These are phyloP conservation scores for Melanchra persicariae DNA, from an alignment of 2,888 invertebrate species.

Conservation along the genomic window DNA sequence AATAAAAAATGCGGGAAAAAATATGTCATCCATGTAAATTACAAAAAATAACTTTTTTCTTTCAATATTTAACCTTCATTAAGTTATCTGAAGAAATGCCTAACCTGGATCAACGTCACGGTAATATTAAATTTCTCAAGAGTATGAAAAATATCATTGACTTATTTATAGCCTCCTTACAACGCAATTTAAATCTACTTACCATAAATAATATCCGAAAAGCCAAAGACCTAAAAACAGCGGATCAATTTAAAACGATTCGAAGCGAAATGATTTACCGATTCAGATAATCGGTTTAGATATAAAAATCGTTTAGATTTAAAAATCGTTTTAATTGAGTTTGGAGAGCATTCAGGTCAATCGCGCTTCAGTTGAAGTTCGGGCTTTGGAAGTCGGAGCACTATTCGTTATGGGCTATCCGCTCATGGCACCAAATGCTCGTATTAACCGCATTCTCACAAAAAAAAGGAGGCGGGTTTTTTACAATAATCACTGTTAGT, in stretches of 20 bases:
- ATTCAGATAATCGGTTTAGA: constrained; percentile 61
- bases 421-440: constrained; percentile 42
- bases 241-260: constrained; percentile 51
- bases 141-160: constrained; percentile 18
- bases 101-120: neutral
- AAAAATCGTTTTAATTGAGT: constrained; percentile 57
- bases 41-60: neutral
- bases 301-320: constrained; percentile 53
- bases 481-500: constrained; percentile 33
- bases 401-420: constrained; percentile 42
- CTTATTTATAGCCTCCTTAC: constrained; percentile 33
- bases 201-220: constrained; percentile 57
- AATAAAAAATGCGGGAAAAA: no score
- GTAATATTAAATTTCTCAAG: constrained; percentile 29
- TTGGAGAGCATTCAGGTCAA: constrained; percentile 55
- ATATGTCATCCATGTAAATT: no score
- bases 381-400: constrained; percentile 24
- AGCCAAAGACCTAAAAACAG: constrained; percentile 26
- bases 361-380: constrained; percentile 38
- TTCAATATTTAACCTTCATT: neutral
- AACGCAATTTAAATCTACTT: constrained; percentile 60
- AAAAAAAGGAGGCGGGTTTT: constrained; percentile 57
- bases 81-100: neutral
- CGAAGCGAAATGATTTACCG: constrained; percentile 51
- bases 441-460: constrained; percentile 34